Evolutionary conservation across 2,888 invertebrate species (phyloP), one percentile per base, ranked within the genome.

Genomic region (Timema podura): DNA sequence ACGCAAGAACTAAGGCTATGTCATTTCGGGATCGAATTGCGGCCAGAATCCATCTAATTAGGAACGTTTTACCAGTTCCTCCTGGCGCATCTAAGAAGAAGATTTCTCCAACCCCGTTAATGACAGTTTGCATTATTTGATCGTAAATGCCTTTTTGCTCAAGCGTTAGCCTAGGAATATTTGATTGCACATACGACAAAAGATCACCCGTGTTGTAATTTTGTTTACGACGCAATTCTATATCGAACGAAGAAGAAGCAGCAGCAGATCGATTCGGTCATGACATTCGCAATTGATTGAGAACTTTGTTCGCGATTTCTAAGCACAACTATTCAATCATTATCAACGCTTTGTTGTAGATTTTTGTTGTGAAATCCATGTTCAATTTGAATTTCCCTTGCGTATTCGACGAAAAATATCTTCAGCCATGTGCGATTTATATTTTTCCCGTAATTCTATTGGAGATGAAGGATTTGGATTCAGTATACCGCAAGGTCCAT

Each of bases 221-320:
- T 72, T 74, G 73, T 70, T 76, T 75, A 71, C 65, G 70, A 51
- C 74, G 72, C 70, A 76, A 74, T 75, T 77, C 76, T 69, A 74
- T 70, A 68, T 57, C 45, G 57, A 51, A 54, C 68, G 48, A 45
- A 30, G 30, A 45, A 30, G 30, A 30, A 13, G 49, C 16, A 15
- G 67, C 67, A 49, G 67, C 7, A 68, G 54, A 57, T 57, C 54
- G 3, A 66, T 66, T 70, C 10, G 59, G 70, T 67, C 48, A 54
- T 70, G 67, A 45, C 59, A 70, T 70, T 70, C 47, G 9, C n/a
- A 67, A 67, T 57, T 66, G 59, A 54, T 54, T 45, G 9, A 49
- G 51, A 65, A 54, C 65, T 69, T 30, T 49, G 45, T 69, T 69
- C 5, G 69, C 51, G 15, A 69, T 65, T 51, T 47, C 13, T 67